Evolutionary conservation across 2,797 vertebrate genomes (phyloP).

Genomic region (Lagodon rhomboides): DNA sequence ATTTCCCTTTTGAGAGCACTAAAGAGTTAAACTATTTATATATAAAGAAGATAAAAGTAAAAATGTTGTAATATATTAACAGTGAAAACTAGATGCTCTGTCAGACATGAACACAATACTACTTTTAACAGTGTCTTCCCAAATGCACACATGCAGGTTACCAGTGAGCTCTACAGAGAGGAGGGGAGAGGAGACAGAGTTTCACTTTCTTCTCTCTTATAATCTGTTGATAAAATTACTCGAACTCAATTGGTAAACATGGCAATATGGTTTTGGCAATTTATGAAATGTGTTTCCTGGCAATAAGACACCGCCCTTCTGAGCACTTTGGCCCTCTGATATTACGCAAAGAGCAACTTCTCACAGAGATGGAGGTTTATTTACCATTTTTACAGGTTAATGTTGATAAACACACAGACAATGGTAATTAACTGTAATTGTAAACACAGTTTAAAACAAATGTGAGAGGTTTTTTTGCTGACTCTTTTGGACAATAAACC

Average conservation of each 20-base stretch:
- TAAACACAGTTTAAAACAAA: background rate
- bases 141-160: background rate
- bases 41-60: background rate
- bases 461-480: background rate
- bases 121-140: background rate
- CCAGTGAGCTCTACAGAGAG: background rate
- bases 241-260: constrained; percentile 3
- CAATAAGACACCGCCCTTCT: background rate
- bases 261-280: background rate
- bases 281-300: background rate
- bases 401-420: background rate
- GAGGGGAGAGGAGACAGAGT: background rate
- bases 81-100: background rate
- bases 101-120: background rate
- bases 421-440: background rate
- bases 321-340: background rate
- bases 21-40: constrained; percentile 1
- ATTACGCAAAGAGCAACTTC: background rate
- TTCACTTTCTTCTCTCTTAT: background rate
- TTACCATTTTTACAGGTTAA: background rate
- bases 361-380: background rate
- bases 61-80: background rate
- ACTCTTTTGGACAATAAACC: background rate
- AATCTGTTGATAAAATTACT: constrained; percentile 28
- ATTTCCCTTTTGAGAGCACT: background rate